Evolutionary conservation across 2,113 vertebrate species (phyloP).

Genomic region (Cyrtonyx montezumae): DNA sequence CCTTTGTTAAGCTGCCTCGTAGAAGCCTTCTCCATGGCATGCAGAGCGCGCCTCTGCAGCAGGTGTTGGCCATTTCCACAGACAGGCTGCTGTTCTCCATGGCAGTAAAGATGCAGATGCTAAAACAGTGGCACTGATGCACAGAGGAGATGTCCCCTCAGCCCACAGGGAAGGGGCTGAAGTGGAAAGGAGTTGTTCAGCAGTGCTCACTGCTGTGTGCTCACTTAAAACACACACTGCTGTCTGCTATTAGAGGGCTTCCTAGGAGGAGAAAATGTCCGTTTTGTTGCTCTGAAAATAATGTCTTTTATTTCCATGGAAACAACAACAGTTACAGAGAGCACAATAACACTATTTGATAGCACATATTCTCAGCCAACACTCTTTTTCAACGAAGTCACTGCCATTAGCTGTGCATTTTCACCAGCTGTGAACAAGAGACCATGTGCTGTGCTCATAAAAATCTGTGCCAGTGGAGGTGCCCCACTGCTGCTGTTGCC

Average conservation of each 20-base stretch:
- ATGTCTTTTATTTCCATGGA: too few relatives aligned
- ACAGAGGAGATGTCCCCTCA: not conserved
- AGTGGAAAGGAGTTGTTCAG: not conserved
- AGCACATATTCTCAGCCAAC: too few relatives aligned
- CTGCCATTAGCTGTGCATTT: too few relatives aligned
- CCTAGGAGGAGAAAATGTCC: not conserved
- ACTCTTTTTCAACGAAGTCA: too few relatives aligned
- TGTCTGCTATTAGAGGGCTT: not conserved
- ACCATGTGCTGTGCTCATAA: not conserved
- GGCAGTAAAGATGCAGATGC: not conserved
- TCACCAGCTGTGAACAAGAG: too few relatives aligned
- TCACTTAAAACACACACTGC: not conserved
- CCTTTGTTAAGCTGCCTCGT: not conserved
- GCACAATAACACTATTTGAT: too few relatives aligned
- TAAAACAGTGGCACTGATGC: not conserved
- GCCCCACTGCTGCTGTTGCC: not conserved
- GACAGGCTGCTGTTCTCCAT: not conserved
- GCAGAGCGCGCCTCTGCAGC: not conserved
- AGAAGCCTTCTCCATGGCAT: not conserved
- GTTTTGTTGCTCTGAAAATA: too few relatives aligned
- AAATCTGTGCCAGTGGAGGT: not conserved
- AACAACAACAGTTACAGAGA: too few relatives aligned
- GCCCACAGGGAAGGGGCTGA: not conserved
- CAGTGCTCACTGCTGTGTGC: not conserved
- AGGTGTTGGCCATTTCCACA: not conserved